These are phyloP conservation scores for Hypomecis punctinalis DNA, from an alignment of 2,888 invertebrate genomes.

Conservation along the genomic window DNA sequence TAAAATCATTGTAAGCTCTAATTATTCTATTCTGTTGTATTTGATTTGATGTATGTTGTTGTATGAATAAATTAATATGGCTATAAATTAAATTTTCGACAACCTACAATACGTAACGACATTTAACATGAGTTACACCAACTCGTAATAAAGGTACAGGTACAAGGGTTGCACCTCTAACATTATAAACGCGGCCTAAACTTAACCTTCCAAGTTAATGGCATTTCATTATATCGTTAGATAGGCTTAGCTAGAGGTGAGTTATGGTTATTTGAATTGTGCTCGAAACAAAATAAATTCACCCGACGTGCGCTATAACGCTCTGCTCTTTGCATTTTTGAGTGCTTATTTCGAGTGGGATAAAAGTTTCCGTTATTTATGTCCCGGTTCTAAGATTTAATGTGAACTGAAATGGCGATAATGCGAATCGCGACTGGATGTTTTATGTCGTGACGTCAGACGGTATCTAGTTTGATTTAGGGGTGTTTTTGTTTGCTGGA, in stretches of 20 bases:
- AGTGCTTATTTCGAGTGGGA: slow-evolving; percentile 84
- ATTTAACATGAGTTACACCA: too few species aligned
- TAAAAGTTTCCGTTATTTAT: slow-evolving; percentile 85
- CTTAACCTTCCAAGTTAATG: slow-evolving; percentile 79
- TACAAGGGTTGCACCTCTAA: too few species aligned
- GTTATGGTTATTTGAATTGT: slow-evolving; percentile 86
- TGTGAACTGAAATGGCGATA: slow-evolving; percentile 85
- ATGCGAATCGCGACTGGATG: slow-evolving; percentile 76
- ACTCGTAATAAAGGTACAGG: too few species aligned
- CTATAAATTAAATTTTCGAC: too few species aligned
- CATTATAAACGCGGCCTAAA: slow-evolving; percentile 65
- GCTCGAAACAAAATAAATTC: slow-evolving; percentile 84
- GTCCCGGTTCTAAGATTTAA: slow-evolving; percentile 81
- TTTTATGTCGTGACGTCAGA: slow-evolving; percentile 59
- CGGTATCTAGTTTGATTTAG: slow-evolving; percentile 45
- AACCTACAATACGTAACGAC: too few species aligned
- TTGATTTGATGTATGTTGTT: too few species aligned
- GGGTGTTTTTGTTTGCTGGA: slow-evolving; percentile 42
- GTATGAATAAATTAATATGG: too few species aligned
- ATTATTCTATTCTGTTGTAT: too few species aligned
- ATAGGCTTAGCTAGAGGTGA: slow-evolving; percentile 81
- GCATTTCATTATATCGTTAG: slow-evolving; percentile 84
- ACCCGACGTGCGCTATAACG: slow-evolving; percentile 83
- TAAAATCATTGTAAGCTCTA: too few species aligned
- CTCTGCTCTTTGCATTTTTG: slow-evolving; percentile 85